Evolutionary conservation across 2,113 vertebrate species (phyloP).

Genomic region (Odocoileus hemionus): DNA sequence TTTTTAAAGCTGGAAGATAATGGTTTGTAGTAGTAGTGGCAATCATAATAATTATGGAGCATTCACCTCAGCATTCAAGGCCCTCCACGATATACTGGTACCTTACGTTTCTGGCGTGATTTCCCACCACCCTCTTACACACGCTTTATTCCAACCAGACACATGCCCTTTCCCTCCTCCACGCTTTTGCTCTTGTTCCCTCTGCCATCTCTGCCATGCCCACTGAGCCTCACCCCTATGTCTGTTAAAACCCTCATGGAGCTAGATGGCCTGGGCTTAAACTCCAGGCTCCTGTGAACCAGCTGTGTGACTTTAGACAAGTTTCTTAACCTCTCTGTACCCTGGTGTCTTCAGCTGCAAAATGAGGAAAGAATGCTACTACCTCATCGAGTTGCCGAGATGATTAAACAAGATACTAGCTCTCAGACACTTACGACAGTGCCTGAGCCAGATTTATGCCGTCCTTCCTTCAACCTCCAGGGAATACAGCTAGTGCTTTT

Average conservation of each 20-base stretch:
- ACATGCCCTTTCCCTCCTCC: not conserved
- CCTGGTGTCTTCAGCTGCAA: not conserved
- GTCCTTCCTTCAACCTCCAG: not conserved
- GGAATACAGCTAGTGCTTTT: not conserved
- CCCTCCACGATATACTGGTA: fast-evolving
- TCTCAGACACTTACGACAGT: not conserved
- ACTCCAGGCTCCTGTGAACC: not conserved
- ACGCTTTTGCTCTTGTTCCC: not conserved
- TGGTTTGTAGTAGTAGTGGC: not conserved
- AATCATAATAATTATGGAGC: not conserved
- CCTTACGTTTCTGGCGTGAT: not conserved
- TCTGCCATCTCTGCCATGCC: not conserved
- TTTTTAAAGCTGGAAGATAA: not conserved
- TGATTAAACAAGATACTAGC: not conserved
- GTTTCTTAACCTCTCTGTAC: not conserved
- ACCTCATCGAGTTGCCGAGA: not conserved
- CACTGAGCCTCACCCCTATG: not conserved
- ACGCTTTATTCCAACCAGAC: not conserved
- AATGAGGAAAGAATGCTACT: not conserved
- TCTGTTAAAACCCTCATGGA: not conserved
- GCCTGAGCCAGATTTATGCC: not conserved
- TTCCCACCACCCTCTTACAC: not conserved
- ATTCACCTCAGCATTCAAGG: not conserved
- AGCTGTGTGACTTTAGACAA: not conserved
- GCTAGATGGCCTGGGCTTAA: not conserved